Evolutionary conservation across 2,888 invertebrate genomes (phyloP), one percentile per base, ranked within the genome.

Genomic region (Cheilosia vulpina): DNA sequence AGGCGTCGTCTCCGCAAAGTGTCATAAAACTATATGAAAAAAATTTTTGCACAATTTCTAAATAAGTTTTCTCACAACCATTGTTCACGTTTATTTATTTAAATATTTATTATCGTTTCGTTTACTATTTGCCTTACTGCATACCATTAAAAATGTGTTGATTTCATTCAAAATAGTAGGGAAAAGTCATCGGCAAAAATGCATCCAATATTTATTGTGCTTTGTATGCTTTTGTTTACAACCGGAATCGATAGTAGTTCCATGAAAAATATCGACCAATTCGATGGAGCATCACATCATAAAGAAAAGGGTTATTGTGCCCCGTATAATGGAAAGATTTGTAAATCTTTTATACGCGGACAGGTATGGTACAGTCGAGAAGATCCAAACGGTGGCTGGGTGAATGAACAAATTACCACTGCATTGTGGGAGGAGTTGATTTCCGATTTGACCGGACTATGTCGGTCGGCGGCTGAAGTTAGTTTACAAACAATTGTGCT

Each of bases 381-480:
- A 71, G 92, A 93, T 88, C 90, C 91, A 3, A 90, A 90, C 17
- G 95, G 95, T 15, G 96, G 96, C 47, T 94, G 95, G 93, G 94
- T 96, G 89, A 97, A 98, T 92, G 98, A 98, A 91, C 95, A 96
- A 90, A 97, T 97, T 75, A 95, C 97, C 0, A 93, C 94, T 7
- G 96, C 95, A 58, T 93, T 98, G 27, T 98, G 97, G 97, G 95
- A 96, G 88, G 97, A 98, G 93, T 93, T 98, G 92, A 96, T 98
- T 90, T 93, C 94, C 11, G 94, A 95, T 71, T 93, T 98, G 52
- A 94, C 94, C 78, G 97, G 97, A 89, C 96, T 97, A 50, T 98
- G 98, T 92, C 94, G 96, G 79, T 95, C 95, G 87, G 96, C 96
- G 78, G 98, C 98, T 58, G 97, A 98, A 93, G 95, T 95, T 90